These are phyloP conservation scores for Clupea harengus DNA, from an alignment of 2,113 vertebrate species.

Conservation along the genomic window DNA sequence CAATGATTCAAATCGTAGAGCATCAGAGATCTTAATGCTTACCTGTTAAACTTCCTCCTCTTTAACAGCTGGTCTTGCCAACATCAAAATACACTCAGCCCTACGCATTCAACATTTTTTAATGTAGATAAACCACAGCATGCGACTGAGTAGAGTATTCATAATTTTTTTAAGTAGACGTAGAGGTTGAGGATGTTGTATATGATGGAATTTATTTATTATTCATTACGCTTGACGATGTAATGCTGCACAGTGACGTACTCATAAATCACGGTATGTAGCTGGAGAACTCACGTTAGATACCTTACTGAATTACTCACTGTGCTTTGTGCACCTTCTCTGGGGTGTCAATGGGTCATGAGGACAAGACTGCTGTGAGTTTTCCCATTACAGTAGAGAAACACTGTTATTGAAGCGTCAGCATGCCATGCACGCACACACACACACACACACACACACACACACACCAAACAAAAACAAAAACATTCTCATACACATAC, in stretches of 20 bases:
- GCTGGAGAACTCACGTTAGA: neutral
- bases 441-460: neutral
- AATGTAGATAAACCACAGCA: neutral
- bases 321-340: neutral
- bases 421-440: neutral
- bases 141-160: neutral
- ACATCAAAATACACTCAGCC: neutral
- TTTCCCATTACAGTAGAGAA: neutral
- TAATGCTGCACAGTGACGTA: neutral
- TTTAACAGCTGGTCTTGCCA: neutral
- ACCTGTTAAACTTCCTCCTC: neutral
- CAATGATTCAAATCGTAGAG: neutral
- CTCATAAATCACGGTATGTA: constrained; percentile 6
- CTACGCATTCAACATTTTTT: neutral
- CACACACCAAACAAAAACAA: neutral
- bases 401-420: neutral
- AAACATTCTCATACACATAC: no score
- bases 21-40: neutral
- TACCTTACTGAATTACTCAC: neutral
- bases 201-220: constrained; percentile 40
- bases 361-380: neutral
- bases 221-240: neutral
- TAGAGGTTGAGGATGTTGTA: neutral
- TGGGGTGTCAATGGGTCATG: neutral
- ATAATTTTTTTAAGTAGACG: neutral